phyloP scores from a whole-genome alignment of 2,797 vertebrate genomes.

The Coendou prehensilis region DNA sequence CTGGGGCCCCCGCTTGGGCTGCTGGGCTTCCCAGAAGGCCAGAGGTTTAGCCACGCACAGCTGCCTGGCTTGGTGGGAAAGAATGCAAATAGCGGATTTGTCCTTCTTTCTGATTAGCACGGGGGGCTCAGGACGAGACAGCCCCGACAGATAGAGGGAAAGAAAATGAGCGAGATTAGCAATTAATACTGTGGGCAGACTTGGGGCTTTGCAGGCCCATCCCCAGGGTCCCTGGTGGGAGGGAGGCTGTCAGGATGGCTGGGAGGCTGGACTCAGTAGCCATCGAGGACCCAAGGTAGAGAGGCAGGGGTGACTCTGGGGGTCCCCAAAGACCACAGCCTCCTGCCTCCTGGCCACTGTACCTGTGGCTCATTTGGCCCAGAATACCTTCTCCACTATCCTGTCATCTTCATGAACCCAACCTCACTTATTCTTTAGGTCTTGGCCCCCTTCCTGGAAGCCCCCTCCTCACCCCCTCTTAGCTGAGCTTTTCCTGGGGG shows the following conservation, averaged over 20 bases:
- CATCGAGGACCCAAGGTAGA: neutral
- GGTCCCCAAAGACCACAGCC: neutral
- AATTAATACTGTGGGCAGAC: conserved; percentile 79
- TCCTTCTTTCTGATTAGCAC: conserved; percentile 81
- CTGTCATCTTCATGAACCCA: neutral
- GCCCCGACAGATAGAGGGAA: conserved; percentile 75
- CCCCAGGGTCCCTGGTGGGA: neutral
- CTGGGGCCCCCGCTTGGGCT: neutral
- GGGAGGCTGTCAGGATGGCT: neutral
- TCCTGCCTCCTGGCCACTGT: neutral
- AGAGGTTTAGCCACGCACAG: conserved; percentile 20
- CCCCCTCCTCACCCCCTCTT: neutral
- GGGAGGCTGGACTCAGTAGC: neutral
- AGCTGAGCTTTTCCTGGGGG: neutral
- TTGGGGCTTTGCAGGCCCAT: rapidly evolving
- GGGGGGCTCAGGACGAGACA: conserved; percentile 74
- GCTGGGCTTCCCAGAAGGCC: conserved; percentile 4
- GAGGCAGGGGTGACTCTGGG: neutral
- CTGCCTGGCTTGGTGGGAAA: conserved; percentile 74
- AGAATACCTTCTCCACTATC: neutral
- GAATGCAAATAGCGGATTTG: conserved; percentile 80
- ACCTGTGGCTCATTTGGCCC: neutral
- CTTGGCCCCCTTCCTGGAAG: neutral
- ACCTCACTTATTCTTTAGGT: neutral
- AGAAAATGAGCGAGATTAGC: conserved; percentile 84